A percentile compares a stretch with the other conserved stretches of the same genome.
Evolutionary conservation across 2,113 vertebrate genomes (phyloP).

Genomic region (Strigops habroptila): DNA sequence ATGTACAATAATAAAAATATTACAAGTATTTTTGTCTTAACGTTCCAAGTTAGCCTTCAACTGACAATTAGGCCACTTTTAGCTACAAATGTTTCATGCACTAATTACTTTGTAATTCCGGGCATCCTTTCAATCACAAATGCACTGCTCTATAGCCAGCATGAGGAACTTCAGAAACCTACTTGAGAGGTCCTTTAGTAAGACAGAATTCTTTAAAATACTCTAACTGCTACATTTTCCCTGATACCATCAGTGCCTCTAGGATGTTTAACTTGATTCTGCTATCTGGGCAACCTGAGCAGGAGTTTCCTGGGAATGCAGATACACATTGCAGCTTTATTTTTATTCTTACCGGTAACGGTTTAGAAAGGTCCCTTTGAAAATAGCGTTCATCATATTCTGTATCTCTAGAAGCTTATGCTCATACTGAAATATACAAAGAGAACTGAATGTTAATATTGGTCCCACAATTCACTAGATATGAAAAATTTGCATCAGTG

Average conservation of each 20-base stretch:
- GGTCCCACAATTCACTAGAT: not conserved
- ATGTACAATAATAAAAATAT: not conserved
- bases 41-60: not conserved
- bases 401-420: slow-evolving; percentile 82
- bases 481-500: not conserved
- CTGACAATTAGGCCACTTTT: not conserved
- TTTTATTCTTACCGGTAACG: slow-evolving; percentile 81
- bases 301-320: not conserved
- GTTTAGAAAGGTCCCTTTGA: slow-evolving; percentile 87
- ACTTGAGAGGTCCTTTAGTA: not conserved
- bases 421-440: slow-evolving; percentile 75
- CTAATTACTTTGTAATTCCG: not conserved
- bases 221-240: not conserved
- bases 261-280: not conserved
- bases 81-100: not conserved
- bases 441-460: not conserved
- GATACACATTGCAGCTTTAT: not conserved
- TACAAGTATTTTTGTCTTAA: not conserved
- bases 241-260: not conserved
- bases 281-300: not conserved
- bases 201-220: not conserved
- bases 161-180: not conserved
- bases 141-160: not conserved
- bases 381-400: slow-evolving; percentile 86
- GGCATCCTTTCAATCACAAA: not conserved